A percentile compares a stretch with the other conserved stretches of the same genome.
Conservation (phyloP, 2,888 invertebrate genomes). For the Drosophila kanekoi region DNA sequence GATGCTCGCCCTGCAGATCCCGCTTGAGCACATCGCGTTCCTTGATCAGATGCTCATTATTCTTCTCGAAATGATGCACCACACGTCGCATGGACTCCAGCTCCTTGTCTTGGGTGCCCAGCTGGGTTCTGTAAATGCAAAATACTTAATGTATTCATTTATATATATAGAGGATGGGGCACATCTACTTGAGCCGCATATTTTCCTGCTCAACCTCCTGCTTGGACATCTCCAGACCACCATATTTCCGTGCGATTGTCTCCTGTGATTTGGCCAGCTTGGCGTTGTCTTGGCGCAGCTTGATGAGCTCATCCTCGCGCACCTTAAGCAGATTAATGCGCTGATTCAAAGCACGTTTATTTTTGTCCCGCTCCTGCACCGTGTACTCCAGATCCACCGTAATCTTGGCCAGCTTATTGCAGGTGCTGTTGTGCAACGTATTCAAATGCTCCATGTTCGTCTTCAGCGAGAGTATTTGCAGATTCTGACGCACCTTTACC, state of each 20-base stretch:
- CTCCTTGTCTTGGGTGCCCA: conserved; percentile 83
- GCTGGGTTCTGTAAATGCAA: conserved; percentile 67
- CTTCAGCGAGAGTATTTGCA: conserved; percentile 83
- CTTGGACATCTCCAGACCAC: conserved; percentile 75
- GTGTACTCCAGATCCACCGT: conserved; percentile 83
- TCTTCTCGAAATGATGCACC: conserved; percentile 81
- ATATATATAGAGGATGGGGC: background rate
- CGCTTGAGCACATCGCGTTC: conserved; percentile 83
- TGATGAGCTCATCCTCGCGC: conserved; percentile 84
- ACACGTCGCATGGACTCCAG: conserved; percentile 82
- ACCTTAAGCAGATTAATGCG: conserved; percentile 82
- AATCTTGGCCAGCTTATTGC: conserved; percentile 83
- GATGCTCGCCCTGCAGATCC: conserved; percentile 78
- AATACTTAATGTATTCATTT: background rate
- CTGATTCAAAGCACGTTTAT: conserved; percentile 80
- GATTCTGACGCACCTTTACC: conserved; percentile 83
- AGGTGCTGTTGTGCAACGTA: conserved; percentile 80
- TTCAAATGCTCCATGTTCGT: conserved; percentile 83
- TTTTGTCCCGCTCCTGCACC: conserved; percentile 81
- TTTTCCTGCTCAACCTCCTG: conserved; percentile 79
- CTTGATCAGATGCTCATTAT: conserved; percentile 79
- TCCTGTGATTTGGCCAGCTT: conserved; percentile 83
- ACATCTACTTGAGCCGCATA: conserved; percentile 75
- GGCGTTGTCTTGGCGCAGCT: conserved; percentile 81
- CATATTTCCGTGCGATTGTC: conserved; percentile 81